These are phyloP conservation scores for Ricordea florida DNA, from an alignment of 92 coral and sea anemone species.

Conservation along the genomic window DNA sequence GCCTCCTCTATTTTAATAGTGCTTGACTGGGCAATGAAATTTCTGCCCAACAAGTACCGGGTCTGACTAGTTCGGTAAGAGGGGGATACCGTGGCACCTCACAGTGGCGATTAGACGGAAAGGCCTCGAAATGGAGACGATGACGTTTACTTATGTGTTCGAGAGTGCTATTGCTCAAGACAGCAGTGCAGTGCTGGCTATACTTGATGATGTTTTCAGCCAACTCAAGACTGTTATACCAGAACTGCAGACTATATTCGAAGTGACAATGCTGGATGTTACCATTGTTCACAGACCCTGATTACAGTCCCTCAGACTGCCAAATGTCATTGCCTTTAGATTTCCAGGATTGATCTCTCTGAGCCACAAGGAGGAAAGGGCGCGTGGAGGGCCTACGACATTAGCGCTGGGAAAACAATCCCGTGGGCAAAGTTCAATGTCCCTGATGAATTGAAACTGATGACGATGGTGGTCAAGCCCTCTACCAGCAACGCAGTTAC, in stretches of 20 bases:
- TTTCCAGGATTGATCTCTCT: too few relatives aligned
- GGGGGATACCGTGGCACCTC: conserved; percentile 35
- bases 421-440: too few relatives aligned
- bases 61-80: conserved; percentile 43
- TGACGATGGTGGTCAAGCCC: too few relatives aligned
- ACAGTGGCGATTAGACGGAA: conserved; percentile 45
- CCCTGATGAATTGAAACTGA: too few relatives aligned
- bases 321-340: too few relatives aligned
- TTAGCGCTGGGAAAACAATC: too few relatives aligned
- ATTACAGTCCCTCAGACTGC: too few relatives aligned
- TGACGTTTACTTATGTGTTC: conserved; percentile 43
- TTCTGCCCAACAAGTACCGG: conserved; percentile 25
- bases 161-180: conserved; percentile 37
- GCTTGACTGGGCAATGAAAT: conserved; percentile 23
- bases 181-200: conserved; percentile 36
- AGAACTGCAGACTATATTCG: conserved; percentile 34
- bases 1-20: conserved; percentile 10
- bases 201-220: conserved; percentile 27
- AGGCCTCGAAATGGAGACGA: conserved; percentile 27
- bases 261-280: conserved; percentile 47
- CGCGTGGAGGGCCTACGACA: too few relatives aligned
- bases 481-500: too few relatives aligned
- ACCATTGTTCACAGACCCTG: conserved; percentile 43
- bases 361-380: too few relatives aligned
- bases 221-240: conserved; percentile 40